phyloP scores from a whole-genome alignment of 2,797 vertebrate genomes.

The Rhyacichthys aspro region DNA sequence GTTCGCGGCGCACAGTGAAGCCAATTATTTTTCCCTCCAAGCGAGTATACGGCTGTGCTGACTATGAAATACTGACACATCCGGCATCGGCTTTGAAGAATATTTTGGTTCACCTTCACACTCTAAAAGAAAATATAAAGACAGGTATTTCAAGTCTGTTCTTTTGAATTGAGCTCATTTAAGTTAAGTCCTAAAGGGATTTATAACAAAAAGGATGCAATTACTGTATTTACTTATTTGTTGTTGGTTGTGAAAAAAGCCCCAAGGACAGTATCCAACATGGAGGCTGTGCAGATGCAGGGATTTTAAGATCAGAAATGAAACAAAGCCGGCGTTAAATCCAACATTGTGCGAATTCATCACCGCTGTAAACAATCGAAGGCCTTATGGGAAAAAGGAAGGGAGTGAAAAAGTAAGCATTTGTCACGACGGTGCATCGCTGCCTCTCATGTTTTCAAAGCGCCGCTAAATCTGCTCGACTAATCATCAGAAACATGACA shows the following conservation, averaged over 20 bases:
- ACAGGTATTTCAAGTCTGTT: conserved; percentile 14
- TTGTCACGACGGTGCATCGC: conserved; percentile 12
- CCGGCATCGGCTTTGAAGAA: conserved; percentile 69
- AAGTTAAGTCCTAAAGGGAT: conserved; percentile 34
- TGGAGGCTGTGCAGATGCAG: conserved; percentile 21
- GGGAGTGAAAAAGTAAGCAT: conserved; percentile 16
- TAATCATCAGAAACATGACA: conserved; percentile 49
- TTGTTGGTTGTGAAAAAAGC: conserved; percentile 23
- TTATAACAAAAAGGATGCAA: conserved; percentile 37
- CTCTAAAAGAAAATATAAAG: conserved; percentile 15
- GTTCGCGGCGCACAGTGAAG: conserved; percentile 58
- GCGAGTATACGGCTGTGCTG: conserved; percentile 59
- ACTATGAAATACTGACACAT: conserved; percentile 73
- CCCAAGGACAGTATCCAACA: conserved; percentile 12
- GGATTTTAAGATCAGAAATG: conserved; percentile 44
- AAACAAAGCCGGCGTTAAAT: conserved; percentile 28
- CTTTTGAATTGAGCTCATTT: conserved; percentile 35
- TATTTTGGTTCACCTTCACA: conserved; percentile 46
- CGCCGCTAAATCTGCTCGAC: conserved; percentile 48
- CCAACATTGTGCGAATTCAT: conserved; percentile 17
- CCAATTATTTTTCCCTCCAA: conserved; percentile 76
- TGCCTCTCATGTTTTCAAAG: conserved; percentile 36
- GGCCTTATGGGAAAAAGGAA: conserved; percentile 21
- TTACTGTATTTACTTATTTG: conserved; percentile 38
- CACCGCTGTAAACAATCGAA: conserved; percentile 50